Evolutionary conservation across 1,140 invertebrate genomes (phyloP).

Genomic region (Hermetia illucens): DNA sequence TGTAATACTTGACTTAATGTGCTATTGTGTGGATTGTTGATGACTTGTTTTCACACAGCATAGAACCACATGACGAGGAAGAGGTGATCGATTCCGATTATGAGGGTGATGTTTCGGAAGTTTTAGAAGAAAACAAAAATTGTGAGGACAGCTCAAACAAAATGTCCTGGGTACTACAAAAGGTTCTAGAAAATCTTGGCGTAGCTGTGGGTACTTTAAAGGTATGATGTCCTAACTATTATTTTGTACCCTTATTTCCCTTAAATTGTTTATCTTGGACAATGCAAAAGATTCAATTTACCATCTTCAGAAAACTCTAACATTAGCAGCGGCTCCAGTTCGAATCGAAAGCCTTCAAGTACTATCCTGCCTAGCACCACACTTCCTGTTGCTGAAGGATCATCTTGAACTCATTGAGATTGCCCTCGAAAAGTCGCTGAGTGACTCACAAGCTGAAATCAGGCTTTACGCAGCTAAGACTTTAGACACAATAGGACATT

Average conservation of each 20-base stretch:
- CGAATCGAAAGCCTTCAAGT: conserved; percentile 65
- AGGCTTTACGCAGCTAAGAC: conserved; percentile 45
- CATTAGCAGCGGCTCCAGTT: conserved; percentile 39
- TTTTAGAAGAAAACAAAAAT: not conserved
- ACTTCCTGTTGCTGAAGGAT: conserved; percentile 39
- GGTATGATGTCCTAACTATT: conserved; percentile 24
- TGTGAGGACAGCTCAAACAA: conserved; percentile 2
- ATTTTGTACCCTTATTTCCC: too few species aligned
- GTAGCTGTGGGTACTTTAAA: conserved; percentile 21
- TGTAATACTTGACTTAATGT: conserved; percentile 10
- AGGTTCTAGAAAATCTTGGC: conserved; percentile 38
- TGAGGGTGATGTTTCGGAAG: conserved; percentile 6
- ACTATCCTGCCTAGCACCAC: conserved; percentile 48
- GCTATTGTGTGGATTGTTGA: conserved; percentile 2
- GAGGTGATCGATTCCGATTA: conserved; percentile 19
- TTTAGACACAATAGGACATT: conserved; percentile 46
- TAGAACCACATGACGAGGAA: conserved; percentile 11
- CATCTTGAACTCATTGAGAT: conserved; percentile 40
- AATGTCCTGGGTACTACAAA: conserved; percentile 37
- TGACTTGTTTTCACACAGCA: not conserved
- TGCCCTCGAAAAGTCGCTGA: conserved; percentile 36
- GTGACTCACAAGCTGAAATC: conserved; percentile 41
- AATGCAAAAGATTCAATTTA: not conserved
- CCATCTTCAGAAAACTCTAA: conserved; percentile 19
- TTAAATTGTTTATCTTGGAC: not conserved